Conservation (phyloP, 2,888 invertebrate species). For the Junonia oenone region DNA sequence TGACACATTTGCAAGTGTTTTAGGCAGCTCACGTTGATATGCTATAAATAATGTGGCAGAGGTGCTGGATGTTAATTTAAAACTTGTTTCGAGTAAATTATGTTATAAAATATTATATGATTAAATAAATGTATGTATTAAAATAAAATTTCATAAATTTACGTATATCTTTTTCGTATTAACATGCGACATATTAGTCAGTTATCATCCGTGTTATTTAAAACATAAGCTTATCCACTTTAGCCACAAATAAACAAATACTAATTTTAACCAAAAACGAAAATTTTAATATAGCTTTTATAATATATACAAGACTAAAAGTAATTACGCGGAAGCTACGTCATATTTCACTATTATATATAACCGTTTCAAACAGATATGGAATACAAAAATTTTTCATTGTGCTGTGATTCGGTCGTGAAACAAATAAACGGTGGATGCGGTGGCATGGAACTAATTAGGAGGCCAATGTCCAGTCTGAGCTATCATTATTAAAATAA, state of each 20-base stretch:
- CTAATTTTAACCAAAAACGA: too few species aligned
- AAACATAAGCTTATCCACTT: too few species aligned
- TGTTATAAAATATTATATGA: background rate
- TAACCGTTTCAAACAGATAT: background rate
- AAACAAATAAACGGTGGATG: constrained; percentile 4
- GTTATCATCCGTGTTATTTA: too few species aligned
- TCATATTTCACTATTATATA: background rate
- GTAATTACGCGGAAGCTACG: too few species aligned
- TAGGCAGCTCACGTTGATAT: background rate
- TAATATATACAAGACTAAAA: too few species aligned
- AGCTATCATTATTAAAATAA: constrained; percentile 2
- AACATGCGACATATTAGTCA: too few species aligned
- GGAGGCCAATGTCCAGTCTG: constrained; percentile 12
- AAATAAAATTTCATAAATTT: too few species aligned
- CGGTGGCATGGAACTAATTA: constrained; percentile 19
- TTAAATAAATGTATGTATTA: background rate
- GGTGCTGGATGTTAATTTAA: background rate
- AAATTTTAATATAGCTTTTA: too few species aligned
- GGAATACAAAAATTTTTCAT: background rate
- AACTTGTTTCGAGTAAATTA: background rate
- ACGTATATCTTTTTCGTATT: too few species aligned
- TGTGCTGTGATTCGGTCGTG: constrained; percentile 2
- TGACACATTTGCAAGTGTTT: background rate
- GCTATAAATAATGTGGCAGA: background rate
- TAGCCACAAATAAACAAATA: too few species aligned